Conservation (phyloP, 1,140 invertebrate species). For the Heliconius congener region DNA sequence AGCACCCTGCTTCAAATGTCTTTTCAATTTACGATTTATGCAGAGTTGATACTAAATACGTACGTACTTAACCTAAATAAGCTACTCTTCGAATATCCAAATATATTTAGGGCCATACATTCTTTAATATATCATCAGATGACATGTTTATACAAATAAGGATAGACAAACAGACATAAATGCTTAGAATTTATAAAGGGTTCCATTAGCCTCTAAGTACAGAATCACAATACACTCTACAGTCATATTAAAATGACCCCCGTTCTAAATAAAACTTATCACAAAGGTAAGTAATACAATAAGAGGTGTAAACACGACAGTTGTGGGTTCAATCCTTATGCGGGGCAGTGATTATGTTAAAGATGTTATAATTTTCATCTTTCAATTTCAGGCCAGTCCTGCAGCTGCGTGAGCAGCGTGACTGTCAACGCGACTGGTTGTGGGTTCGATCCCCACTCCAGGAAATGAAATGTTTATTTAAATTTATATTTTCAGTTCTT, state of each 20-base stretch:
- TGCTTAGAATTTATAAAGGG: background rate
- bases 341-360: no score
- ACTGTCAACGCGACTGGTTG: no score
- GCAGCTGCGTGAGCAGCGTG: no score
- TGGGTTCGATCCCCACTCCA: no score
- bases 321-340: background rate
- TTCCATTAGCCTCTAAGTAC: background rate
- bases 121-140: background rate
- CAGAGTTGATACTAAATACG: background rate
- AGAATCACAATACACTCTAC: background rate
- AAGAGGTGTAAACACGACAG: background rate
- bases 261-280: background rate
- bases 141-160: background rate
- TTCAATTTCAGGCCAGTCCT: no score
- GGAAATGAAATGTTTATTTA: no score
- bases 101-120: background rate
- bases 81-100: background rate
- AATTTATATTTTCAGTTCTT: no score
- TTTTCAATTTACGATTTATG: background rate
- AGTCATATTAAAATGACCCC: background rate
- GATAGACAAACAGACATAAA: background rate
- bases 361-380: no score
- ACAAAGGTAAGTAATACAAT: background rate
- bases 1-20: background rate
- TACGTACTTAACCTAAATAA: background rate